Evolutionary conservation across 2,797 vertebrate species (phyloP).

Genomic region (Corythornis leucogaster): DNA sequence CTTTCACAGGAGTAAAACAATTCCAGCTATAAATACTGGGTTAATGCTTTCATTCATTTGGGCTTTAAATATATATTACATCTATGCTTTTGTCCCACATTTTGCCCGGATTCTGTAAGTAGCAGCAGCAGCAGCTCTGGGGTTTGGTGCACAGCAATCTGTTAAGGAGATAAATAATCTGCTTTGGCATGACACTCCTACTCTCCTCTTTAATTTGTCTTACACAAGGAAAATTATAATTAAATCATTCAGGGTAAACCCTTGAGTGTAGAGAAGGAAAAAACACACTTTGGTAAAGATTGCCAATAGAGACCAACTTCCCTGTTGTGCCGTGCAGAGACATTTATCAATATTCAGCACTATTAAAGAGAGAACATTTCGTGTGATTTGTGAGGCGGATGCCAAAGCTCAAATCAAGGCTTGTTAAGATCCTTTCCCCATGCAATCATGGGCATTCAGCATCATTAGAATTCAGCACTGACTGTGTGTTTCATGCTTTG

Average conservation of each 20-base stretch:
- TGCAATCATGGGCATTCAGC: slow-evolving; percentile 68
- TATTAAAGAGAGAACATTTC: slow-evolving; percentile 72
- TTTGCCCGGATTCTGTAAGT: slow-evolving; percentile 74
- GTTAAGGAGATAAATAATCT: slow-evolving; percentile 97
- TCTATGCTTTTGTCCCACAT: slow-evolving; percentile 78
- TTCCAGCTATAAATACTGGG: slow-evolving; percentile 42
- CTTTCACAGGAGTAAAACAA: not conserved
- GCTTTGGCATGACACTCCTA: slow-evolving; percentile 90
- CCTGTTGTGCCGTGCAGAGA: slow-evolving; percentile 72
- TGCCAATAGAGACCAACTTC: slow-evolving; percentile 81
- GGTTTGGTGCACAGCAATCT: slow-evolving; percentile 90
- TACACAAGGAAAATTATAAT: slow-evolving; percentile 93
- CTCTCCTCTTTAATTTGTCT: slow-evolving; percentile 95
- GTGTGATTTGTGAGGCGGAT: slow-evolving; percentile 79
- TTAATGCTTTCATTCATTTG: slow-evolving; percentile 63
- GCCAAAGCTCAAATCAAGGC: slow-evolving; percentile 78
- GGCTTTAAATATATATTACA: slow-evolving; percentile 57
- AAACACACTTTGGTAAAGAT: slow-evolving; percentile 81
- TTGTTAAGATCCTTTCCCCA: slow-evolving; percentile 80
- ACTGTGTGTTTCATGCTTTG: slow-evolving; percentile 70
- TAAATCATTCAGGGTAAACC: slow-evolving; percentile 95
- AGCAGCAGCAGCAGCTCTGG: slow-evolving; percentile 86
- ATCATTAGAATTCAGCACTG: slow-evolving; percentile 77
- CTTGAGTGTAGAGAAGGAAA: slow-evolving; percentile 82
- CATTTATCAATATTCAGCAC: slow-evolving; percentile 82